Conservation (phyloP, 2,113 vertebrate species). For the Actenoides lindsayi region DNA sequence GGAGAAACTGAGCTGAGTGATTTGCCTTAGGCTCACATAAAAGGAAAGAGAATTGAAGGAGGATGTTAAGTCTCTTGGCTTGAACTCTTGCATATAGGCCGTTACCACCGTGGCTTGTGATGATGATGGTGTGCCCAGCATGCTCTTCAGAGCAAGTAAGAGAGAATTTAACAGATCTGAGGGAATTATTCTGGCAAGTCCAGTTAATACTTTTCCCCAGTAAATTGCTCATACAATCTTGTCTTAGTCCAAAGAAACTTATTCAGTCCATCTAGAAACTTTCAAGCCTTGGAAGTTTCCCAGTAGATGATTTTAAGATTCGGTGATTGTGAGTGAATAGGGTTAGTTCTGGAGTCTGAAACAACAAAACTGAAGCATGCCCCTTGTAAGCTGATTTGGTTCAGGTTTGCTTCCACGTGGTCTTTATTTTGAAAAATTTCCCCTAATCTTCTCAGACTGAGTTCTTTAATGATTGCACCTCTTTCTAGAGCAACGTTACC, state of each 20-base stretch:
- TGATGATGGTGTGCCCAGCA: not conserved
- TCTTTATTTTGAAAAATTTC: not conserved
- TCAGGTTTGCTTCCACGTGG: not conserved
- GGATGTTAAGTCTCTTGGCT: not conserved
- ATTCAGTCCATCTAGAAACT: not conserved
- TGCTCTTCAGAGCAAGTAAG: not conserved
- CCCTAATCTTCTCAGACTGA: not conserved
- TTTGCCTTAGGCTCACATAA: not conserved
- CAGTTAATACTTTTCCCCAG: not conserved
- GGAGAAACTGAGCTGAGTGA: not conserved
- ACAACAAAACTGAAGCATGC: not conserved
- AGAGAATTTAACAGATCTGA: not conserved
- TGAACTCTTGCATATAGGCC: not conserved
- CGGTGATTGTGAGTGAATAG: not conserved
- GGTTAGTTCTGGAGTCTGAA: not conserved
- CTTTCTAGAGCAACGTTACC: not conserved
- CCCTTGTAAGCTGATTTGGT: not conserved
- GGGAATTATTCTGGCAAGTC: not conserved
- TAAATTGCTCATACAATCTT: not conserved
- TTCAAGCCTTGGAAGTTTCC: not conserved
- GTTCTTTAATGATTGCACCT: not conserved
- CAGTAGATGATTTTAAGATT: not conserved
- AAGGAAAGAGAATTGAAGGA: not conserved
- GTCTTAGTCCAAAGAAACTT: not conserved
- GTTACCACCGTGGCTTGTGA: accelerated